These are phyloP conservation scores for Athrips mouffetella DNA, from an alignment of 2,888 invertebrate species.

Conservation along the genomic window DNA sequence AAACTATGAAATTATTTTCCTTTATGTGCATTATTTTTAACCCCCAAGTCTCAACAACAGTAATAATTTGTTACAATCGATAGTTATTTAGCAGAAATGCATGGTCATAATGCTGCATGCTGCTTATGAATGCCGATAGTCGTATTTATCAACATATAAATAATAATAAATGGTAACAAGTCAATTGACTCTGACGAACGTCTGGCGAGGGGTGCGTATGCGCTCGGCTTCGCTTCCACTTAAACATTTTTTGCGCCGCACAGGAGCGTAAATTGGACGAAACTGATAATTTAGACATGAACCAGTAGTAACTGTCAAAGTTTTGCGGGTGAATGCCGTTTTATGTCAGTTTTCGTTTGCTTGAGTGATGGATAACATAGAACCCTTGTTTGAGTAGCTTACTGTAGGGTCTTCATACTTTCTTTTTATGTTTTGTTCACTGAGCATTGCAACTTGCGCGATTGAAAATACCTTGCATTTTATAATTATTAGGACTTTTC, in stretches of 20 bases:
- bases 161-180: conserved; percentile 65
- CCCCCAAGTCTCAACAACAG: neutral
- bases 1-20: too few relatives aligned
- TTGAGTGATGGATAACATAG: conserved; percentile 52
- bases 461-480: too few relatives aligned
- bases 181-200: conserved; percentile 57
- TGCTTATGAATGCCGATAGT: conserved; percentile 19
- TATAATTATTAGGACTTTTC: too few relatives aligned
- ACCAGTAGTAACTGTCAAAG: conserved; percentile 67
- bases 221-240: conserved; percentile 47
- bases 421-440: neutral
- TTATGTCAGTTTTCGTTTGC: conserved; percentile 60
- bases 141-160: conserved; percentile 32
- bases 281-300: conserved; percentile 74
- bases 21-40: too few relatives aligned
- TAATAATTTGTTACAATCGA: conserved; percentile 2
- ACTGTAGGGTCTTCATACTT: too few relatives aligned
- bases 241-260: conserved; percentile 58
- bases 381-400: neutral
- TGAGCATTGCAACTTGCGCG: too few relatives aligned
- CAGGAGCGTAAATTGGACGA: conserved; percentile 63
- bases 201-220: conserved; percentile 43
- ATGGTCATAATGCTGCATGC: conserved; percentile 13
- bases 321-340: conserved; percentile 54
- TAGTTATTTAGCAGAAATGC: neutral